phyloP scores from a whole-genome alignment of 2,888 invertebrate genomes.

The Torymus tubicola region DNA sequence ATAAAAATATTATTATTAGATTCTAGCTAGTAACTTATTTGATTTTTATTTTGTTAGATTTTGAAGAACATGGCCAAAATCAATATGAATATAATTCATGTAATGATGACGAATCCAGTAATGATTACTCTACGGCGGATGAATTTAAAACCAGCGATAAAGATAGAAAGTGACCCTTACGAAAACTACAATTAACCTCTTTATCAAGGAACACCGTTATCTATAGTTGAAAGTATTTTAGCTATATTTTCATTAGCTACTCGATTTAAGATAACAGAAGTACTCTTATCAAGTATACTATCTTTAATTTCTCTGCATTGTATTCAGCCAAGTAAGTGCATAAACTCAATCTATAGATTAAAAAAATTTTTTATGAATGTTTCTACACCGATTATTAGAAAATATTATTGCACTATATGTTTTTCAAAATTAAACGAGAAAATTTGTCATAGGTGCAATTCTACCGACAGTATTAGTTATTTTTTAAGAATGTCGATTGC shows the following conservation, averaged over 20 bases:
- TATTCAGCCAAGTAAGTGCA: slow-evolving; percentile 45
- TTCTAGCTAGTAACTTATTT: no score
- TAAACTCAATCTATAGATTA: slow-evolving; percentile 40
- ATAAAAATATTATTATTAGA: no score
- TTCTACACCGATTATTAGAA: slow-evolving; percentile 1
- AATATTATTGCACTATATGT: slow-evolving; percentile 51
- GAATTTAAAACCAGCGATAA: no score
- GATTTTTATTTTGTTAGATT: no score
- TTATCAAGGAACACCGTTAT: slow-evolving; percentile 49
- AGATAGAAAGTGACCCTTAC: no score
- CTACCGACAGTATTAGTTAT: slow-evolving; percentile 21
- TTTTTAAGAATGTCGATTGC: slow-evolving; percentile 54
- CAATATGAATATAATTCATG: no score
- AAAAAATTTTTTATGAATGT: slow-evolving; percentile 41
- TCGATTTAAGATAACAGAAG: slow-evolving; percentile 37
- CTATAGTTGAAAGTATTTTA: slow-evolving; percentile 50
- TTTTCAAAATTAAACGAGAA: slow-evolving; percentile 13
- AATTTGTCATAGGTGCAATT: slow-evolving; percentile 22
- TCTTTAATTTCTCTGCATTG: slow-evolving; percentile 46
- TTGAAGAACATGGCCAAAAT: no score
- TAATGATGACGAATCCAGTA: no score
- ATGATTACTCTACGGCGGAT: no score
- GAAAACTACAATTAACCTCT: slow-evolving; percentile 4
- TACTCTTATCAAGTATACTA: slow-evolving; percentile 33
- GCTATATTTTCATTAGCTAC: slow-evolving; percentile 43